Evolutionary conservation across 2,888 invertebrate genomes (phyloP).

Genomic region (Latrodectus hesperus): DNA sequence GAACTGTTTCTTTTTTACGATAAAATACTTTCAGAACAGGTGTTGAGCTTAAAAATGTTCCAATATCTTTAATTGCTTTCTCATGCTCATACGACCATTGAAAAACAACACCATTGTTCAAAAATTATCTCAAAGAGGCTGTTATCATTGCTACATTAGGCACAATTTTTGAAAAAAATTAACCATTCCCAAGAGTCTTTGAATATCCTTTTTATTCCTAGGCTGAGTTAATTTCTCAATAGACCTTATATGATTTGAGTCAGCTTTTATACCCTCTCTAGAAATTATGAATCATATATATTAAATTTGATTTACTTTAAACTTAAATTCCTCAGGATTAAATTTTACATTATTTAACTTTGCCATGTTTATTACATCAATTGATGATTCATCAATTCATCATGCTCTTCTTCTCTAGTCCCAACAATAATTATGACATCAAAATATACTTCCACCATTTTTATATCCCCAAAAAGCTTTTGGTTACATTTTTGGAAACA

Average conservation of each 20-base stretch:
- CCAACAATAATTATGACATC: conserved; percentile 12
- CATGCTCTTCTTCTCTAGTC: neutral
- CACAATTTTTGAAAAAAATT: neutral
- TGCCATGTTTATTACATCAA: conserved; percentile 5
- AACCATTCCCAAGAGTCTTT: neutral
- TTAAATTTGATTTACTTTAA: neutral
- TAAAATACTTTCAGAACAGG: neutral
- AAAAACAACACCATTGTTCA: neutral
- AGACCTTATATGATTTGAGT: neutral
- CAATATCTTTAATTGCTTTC: neutral
- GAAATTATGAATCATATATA: neutral
- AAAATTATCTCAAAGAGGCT: neutral
- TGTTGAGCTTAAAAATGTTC: neutral
- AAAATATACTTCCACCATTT: conserved; percentile 21
- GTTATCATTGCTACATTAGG: neutral
- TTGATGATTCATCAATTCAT: neutral
- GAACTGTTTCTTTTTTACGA: neutral
- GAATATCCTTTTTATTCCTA: neutral
- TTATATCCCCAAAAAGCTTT: conserved; percentile 17
- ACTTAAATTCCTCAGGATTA: neutral
- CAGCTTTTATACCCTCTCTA: neutral
- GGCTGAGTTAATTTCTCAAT: neutral
- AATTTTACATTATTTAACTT: neutral
- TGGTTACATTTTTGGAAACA: neutral
- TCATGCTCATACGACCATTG: neutral